Evolutionary conservation across 2,797 vertebrate genomes (phyloP), one percentile per base, ranked within the genome.

Genomic region (Lacerta bilineata): DNA sequence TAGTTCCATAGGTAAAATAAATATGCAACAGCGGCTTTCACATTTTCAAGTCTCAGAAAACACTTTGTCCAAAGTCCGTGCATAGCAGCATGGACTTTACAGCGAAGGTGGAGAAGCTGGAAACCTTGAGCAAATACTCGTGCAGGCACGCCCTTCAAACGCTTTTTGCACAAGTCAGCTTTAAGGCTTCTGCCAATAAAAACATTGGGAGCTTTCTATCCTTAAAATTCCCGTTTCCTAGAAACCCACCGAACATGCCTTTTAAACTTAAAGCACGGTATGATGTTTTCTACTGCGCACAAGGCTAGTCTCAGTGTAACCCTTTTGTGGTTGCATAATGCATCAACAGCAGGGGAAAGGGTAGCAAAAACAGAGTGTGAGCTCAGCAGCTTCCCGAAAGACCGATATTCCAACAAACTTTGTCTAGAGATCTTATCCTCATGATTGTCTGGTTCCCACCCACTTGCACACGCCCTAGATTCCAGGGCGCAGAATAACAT

Each of bases 171-270:
- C 66, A 68, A 39, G 36, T 59, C 61, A 55, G 33, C 1, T 59
- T 71, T 87, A 80, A 11, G 15, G 46, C 13, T 87, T 80, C 78
- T 41, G 9, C 78, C 68, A 74, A 43, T 74, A 36, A 72, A 80
- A 77, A 55, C 36, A 4, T 39, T 20, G 33, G 68, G 66, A 76
- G 8, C 29, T 50, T 72, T 79, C 36, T 41, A 6, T 76, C 36
- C 39, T 80, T 61, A 61, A 43, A 50, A 36, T 50, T 39, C 39
- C 15, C 3, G 6, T 23, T 55, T 87, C 80, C 80, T 39, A 83
- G 80, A 82, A 88, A 68, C 41, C 17, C n/a, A 41, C 25, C 18
- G 23, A 72, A 74, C 69, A 39, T 9, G 50, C 33, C 27, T 74
- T 69, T 74, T 46, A 68, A 80, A 59, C 69, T 74, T 46, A 29